phyloP scores from a whole-genome alignment of 2,113 vertebrate species.

The Progne subis region DNA sequence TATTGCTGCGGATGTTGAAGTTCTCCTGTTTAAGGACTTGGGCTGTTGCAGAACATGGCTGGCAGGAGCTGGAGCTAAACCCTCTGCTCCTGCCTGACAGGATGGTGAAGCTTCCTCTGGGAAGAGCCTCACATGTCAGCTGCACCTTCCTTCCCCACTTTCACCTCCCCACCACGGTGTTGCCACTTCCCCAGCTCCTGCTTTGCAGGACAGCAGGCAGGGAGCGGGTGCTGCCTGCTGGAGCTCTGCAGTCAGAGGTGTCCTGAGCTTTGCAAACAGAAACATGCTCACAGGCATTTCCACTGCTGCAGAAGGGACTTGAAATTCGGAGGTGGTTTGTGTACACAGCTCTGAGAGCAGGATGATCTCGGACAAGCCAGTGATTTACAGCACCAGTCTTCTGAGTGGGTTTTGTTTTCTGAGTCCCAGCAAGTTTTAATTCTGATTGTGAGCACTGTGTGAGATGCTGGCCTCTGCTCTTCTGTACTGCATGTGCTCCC shows the following conservation, averaged over 20 bases:
- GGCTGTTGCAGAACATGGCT: background rate
- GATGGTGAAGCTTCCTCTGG: background rate
- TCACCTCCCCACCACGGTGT: accelerated
- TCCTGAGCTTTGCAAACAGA: accelerated
- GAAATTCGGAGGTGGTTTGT: background rate
- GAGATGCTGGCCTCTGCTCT: background rate
- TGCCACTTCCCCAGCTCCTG: background rate
- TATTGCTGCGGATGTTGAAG: background rate
- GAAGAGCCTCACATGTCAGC: background rate
- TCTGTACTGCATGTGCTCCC: accelerated
- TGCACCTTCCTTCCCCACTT: background rate
- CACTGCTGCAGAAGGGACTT: background rate
- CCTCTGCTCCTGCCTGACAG: background rate
- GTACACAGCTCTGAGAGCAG: background rate
- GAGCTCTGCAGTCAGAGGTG: accelerated
- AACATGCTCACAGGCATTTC: background rate
- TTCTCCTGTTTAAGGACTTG: accelerated
- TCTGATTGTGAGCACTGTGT: background rate
- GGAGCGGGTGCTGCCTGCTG: background rate
- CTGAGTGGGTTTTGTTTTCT: background rate
- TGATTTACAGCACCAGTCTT: background rate
- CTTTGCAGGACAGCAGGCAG: background rate
- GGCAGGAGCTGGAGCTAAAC: background rate
- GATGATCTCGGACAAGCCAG: background rate
- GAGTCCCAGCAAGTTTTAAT: background rate